phyloP scores from a whole-genome alignment of 2,888 invertebrate genomes.

The Pandemis corylana region DNA sequence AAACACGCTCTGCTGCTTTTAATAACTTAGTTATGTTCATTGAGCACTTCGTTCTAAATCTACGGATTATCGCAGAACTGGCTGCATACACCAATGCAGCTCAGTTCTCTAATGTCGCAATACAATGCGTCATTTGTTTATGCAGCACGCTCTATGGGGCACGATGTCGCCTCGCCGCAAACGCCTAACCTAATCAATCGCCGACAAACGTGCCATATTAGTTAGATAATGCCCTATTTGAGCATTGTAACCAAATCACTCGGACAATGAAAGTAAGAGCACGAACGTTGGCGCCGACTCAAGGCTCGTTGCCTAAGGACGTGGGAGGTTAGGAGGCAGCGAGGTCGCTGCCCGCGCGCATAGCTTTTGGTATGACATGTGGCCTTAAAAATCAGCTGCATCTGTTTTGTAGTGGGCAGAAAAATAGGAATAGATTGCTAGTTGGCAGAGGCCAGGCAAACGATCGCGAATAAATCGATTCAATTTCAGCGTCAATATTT shows the following conservation, averaged over 20 bases:
- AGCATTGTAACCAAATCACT: conserved; percentile 67
- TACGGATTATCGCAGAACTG: not conserved
- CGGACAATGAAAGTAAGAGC: conserved; percentile 78
- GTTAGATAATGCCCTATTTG: conserved; percentile 39
- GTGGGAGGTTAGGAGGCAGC: conserved; percentile 71
- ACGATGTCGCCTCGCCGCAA: conserved; percentile 4
- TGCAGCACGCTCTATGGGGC: not conserved
- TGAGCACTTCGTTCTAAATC: no score
- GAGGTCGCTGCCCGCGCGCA: conserved; percentile 46
- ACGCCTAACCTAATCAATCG: conserved; percentile 34
- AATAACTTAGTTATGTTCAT: no score
- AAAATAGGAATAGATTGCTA: not conserved
- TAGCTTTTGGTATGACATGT: conserved; percentile 39
- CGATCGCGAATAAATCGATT: not conserved
- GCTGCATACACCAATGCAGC: not conserved
- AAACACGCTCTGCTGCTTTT: no score
- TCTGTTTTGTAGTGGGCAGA: conserved; percentile 31
- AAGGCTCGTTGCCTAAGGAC: conserved; percentile 74
- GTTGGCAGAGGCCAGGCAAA: not conserved
- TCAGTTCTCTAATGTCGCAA: not conserved
- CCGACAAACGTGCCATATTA: conserved; percentile 40
- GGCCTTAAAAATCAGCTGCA: conserved; percentile 35
- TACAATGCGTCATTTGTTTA: not conserved
- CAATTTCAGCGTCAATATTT: not conserved
- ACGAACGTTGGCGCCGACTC: conserved; percentile 70